Base-by-base conservation (phyloP, 30 jellyfish, hydroid and myxozoan species). In the Cassiopea xamachana region DNA sequence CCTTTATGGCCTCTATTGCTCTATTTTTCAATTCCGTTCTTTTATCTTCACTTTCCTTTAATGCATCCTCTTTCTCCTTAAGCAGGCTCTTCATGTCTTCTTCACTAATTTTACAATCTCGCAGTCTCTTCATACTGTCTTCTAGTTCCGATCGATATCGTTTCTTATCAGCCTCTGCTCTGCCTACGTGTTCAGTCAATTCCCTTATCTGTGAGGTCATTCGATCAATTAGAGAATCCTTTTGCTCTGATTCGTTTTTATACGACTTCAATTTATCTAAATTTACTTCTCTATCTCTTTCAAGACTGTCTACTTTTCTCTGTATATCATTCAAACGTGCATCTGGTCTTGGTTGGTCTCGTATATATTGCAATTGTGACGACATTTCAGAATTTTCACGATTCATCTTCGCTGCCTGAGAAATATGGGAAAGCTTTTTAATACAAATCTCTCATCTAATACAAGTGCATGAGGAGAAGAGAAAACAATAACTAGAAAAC, bases 1-100 rank as follows among this genome's bases (percentile, higher is more conserved):
- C 98, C 83, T 89, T 93, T 4, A 93, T 71, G 18, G 97, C 90
- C 48, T 89, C 91, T 15, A 93, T 14, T 7, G 98, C 98, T 80
- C 86, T 93, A 68, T 86, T 89, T 80, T 93, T 93, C 74, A 93
- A 79, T 17, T 87, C 98, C 62, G 86, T 86, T 82, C 94, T 77
- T 61, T 89, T 85, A 48, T 87, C 89, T 81, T 87, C 96, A 44
- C 92, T 83, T 39, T 72, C 87, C 72, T 80, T 69, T 73, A 79
- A 82, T 14, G 84, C 89, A 1, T 78, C 78, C 16, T 88, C 97
- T 49, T 76, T 77, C 45, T 79, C 91, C 1, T 69, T 61, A 70
- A 92, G 81, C 16, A 67, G 14, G 43, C 80, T 68, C 73, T 92
- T 92, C 70, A 82, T 50, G 39, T 78, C 81, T 60, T 92, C 98